A percentile compares a stretch with the other conserved stretches of the same genome.
These are phyloP conservation scores for Saguinus midas DNA, from an alignment of 2,113 vertebrate species.

Conservation along the genomic window DNA sequence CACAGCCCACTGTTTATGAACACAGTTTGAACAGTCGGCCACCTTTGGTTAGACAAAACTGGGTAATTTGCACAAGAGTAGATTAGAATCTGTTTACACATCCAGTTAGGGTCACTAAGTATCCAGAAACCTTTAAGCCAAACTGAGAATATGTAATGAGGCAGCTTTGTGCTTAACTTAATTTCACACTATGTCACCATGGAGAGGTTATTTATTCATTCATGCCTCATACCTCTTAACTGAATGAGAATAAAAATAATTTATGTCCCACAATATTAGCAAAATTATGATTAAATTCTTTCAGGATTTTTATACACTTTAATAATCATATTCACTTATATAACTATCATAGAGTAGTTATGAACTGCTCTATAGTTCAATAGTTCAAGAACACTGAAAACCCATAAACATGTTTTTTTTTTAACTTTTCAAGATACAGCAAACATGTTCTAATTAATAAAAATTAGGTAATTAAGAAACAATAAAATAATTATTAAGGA, in stretches of 20 bases:
- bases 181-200: not conserved
- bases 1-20: too few species aligned
- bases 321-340: not conserved
- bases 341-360: not conserved
- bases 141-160: too few species aligned
- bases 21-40: too few species aligned
- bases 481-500: not conserved
- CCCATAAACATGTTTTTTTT: not conserved
- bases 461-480: constrained; percentile 21
- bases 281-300: not conserved
- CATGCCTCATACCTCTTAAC: not conserved
- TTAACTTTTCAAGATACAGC: not conserved
- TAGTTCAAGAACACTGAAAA: not conserved
- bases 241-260: constrained; percentile 5
- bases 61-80: too few species aligned
- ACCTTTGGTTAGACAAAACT: too few species aligned
- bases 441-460: not conserved
- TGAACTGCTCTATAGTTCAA: too few species aligned
- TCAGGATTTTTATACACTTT: not conserved
- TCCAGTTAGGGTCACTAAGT: too few species aligned
- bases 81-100: too few species aligned
- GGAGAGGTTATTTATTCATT: not conserved
- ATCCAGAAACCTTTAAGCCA: too few species aligned
- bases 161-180: too few species aligned
- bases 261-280: not conserved